Percentiles rank a stretch among this genome's conserved stretches.
Conservation (phyloP, 2,888 invertebrate genomes). For the Troides helena region DNA sequence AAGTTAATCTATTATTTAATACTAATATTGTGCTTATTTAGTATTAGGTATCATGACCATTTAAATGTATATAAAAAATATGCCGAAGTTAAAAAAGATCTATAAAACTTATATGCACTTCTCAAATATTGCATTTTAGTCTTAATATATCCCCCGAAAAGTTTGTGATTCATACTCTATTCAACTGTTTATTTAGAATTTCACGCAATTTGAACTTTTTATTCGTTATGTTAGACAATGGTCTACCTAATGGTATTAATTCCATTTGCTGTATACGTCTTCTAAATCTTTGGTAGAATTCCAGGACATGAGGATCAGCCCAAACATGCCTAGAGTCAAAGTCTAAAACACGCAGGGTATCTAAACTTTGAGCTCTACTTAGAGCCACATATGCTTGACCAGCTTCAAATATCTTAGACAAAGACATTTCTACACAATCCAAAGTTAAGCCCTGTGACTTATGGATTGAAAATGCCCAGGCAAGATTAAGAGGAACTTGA, state of each 20-base stretch:
- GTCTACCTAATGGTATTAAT: conserved; percentile 82
- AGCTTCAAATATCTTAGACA: conserved; percentile 94
- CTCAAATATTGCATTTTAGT: not conserved
- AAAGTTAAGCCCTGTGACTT: conserved; percentile 97
- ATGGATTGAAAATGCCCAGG: conserved; percentile 99
- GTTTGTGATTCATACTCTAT: conserved; percentile 37
- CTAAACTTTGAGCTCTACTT: conserved; percentile 93
- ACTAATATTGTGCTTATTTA: too few species aligned
- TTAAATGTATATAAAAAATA: too few species aligned
- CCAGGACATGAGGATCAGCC: conserved; percentile 91
- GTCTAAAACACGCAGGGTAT: conserved; percentile 91
- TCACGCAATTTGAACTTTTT: conserved; percentile 67
- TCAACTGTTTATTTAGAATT: conserved; percentile 65
- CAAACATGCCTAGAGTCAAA: conserved; percentile 93
- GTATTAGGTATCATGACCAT: too few species aligned
- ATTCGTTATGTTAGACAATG: conserved; percentile 65
- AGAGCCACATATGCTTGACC: conserved; percentile 98
- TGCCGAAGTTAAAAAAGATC: not conserved
- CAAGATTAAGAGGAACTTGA: conserved; percentile 93
- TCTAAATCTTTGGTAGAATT: conserved; percentile 88
- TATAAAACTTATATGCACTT: not conserved
- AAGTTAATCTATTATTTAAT: too few species aligned
- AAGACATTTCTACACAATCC: conserved; percentile 97
- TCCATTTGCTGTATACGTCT: conserved; percentile 82
- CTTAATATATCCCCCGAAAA: not conserved